phyloP scores from a whole-genome alignment of 1,140 invertebrate species.

The Heliconius hewitsoni region DNA sequence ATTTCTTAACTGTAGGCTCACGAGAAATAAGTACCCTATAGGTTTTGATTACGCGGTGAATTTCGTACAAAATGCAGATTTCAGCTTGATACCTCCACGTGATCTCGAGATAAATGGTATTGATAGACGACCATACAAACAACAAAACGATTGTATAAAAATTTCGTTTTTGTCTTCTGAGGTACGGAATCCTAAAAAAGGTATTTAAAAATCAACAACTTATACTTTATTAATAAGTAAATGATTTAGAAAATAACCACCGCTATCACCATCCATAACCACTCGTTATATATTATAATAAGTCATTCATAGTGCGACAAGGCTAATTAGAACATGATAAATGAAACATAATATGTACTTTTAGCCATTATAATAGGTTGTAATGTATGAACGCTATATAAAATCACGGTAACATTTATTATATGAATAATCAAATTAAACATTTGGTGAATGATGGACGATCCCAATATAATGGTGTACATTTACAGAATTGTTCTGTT shows the following conservation, averaged over 20 bases:
- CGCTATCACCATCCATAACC: not conserved
- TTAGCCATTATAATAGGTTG: slow-evolving; percentile 24
- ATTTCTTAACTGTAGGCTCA: no score
- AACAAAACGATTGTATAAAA: no score
- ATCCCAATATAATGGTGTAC: slow-evolving; percentile 68
- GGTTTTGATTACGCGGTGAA: no score
- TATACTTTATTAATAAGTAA: not conserved
- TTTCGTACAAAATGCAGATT: no score
- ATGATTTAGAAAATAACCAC: not conserved
- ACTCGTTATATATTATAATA: not conserved
- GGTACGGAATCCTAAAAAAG: no score
- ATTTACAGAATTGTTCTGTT: slow-evolving; percentile 62
- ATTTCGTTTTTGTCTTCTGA: no score
- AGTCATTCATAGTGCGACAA: slow-evolving; percentile 3
- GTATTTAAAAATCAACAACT: no score
- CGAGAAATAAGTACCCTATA: no score
- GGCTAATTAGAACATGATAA: slow-evolving; percentile 43
- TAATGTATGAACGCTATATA: slow-evolving; percentile 25
- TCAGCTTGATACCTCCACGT: no score
- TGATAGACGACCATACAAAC: no score
- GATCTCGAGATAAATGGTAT: no score
- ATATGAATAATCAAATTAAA: slow-evolving; percentile 42
- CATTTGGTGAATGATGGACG: slow-evolving; percentile 62
- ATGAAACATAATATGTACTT: slow-evolving; percentile 30
- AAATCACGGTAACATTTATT: slow-evolving; percentile 29